These are phyloP conservation scores for Anolis carolinensis DNA, from an alignment of 2,113 vertebrate species.

Conservation along the genomic window DNA sequence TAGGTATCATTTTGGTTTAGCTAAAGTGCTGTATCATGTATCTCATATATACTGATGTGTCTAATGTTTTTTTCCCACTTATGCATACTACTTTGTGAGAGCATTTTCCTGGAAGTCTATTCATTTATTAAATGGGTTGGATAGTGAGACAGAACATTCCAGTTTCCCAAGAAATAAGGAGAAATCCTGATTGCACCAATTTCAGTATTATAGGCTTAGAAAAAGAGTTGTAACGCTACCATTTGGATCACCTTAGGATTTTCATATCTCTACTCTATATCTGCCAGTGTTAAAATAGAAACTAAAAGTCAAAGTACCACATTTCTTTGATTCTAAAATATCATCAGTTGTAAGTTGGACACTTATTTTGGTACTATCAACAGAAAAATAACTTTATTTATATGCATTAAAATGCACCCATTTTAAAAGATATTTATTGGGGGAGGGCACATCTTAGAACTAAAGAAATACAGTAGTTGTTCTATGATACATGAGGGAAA, in stretches of 20 bases:
- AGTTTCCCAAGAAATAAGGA: not conserved
- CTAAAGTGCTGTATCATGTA: not conserved
- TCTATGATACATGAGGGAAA: not conserved
- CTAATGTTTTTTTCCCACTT: not conserved
- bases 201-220: not conserved
- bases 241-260: not conserved
- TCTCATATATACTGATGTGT: not conserved
- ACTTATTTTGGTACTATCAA: no score
- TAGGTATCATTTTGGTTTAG: not conserved
- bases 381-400: no score
- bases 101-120: not conserved
- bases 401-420: no score
- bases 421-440: no score
- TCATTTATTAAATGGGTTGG: not conserved
- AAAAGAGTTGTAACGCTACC: not conserved
- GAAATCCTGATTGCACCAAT: not conserved
- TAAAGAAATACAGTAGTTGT: no score
- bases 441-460: no score
- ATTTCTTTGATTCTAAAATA: no score
- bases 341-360: no score
- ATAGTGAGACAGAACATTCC: not conserved
- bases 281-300: not conserved
- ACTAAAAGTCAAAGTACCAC: not conserved
- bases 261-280: not conserved
- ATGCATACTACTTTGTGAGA: not conserved